Evolutionary conservation across 2,888 invertebrate species (phyloP).

Genomic region (Watsonalla binaria): DNA sequence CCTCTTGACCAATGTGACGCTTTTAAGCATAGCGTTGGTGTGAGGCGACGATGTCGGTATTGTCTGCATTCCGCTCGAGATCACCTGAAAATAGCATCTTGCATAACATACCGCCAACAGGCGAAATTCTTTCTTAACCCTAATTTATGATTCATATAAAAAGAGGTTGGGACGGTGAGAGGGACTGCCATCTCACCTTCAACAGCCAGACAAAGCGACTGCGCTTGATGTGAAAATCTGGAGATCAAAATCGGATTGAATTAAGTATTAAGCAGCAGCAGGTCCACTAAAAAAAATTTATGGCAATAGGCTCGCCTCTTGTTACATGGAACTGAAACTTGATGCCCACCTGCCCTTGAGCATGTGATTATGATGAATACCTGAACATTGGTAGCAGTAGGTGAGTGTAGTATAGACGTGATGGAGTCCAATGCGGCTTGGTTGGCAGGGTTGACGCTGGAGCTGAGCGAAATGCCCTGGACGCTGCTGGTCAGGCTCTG

Average conservation of each 20-base stretch:
- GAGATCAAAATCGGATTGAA: too few relatives aligned
- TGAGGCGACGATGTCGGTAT: slow-evolving; percentile 37
- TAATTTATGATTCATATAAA: too few relatives aligned
- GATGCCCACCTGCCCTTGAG: too few relatives aligned
- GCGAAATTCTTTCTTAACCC: too few relatives aligned
- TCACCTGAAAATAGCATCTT: slow-evolving; percentile 50
- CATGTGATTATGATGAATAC: background rate
- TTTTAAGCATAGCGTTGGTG: slow-evolving; percentile 55
- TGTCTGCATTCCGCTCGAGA: slow-evolving; percentile 58
- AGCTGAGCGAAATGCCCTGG: slow-evolving; percentile 60
- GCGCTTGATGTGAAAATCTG: too few relatives aligned
- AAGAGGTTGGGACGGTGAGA: too few relatives aligned
- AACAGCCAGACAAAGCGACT: too few relatives aligned
- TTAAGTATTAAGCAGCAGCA: too few relatives aligned
- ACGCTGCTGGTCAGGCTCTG: slow-evolving; percentile 63
- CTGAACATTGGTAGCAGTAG: slow-evolving; percentile 30
- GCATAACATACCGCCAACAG: background rate
- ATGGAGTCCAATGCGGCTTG: slow-evolving; percentile 67
- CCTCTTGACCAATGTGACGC: slow-evolving; percentile 67
- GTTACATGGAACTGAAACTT: too few relatives aligned
- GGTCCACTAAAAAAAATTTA: too few relatives aligned
- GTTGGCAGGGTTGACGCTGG: slow-evolving; percentile 43
- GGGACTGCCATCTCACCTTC: too few relatives aligned
- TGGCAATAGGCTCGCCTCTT: too few relatives aligned
- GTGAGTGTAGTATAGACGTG: slow-evolving; percentile 67